Evolutionary conservation across 2,113 vertebrate species (phyloP), one percentile per base, ranked within the genome.

Genomic region (Galeopterus variegatus): DNA sequence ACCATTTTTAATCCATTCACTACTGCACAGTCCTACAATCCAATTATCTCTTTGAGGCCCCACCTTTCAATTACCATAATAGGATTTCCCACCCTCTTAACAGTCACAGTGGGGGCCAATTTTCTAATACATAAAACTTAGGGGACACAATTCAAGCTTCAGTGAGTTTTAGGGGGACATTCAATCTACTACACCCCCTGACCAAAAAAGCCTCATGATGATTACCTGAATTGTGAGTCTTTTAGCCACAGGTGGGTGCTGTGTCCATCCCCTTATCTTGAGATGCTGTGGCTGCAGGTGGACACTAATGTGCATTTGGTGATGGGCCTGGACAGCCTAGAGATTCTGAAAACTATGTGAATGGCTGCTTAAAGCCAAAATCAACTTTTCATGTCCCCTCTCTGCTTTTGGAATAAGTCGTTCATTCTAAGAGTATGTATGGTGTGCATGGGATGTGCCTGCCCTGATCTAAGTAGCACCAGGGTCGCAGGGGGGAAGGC

Each of bases 401-500:
- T 4, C 33, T 92, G 26, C 70, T 72, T 86, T 79, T 75, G 65
- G 52, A n/a, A 65, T 17, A 19, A 45, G 41, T 69, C 72, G 6
- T 48, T 54, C 33, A n/a, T 62, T 54, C 33, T n/a, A 1, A 50
- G 24, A 60, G 50, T 1, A 31, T 17, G 13, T 54, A 82, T 6
- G 15, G 52, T 54, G 21, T 8, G 21, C 0, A 0, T 0, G 8
- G 26, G 48, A 52, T 6, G 18, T 18, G 1, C 31, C 31, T 64
- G 31, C 9, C 48, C 28, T 6, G 5, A 36, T 9, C 12, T n/a
- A 73, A 62, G 7, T 6, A 60, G 45, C 0, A 0, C 21, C 52
- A 15, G 4, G 12, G n/a, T 45, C 15, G 2, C 18, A 1, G 4
- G 15, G 8, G 33, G 65, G 15, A n/a, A 33, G 33, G 64, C 3